phyloP scores from a whole-genome alignment of 2,113 vertebrate species.

The Barbus barbus region DNA sequence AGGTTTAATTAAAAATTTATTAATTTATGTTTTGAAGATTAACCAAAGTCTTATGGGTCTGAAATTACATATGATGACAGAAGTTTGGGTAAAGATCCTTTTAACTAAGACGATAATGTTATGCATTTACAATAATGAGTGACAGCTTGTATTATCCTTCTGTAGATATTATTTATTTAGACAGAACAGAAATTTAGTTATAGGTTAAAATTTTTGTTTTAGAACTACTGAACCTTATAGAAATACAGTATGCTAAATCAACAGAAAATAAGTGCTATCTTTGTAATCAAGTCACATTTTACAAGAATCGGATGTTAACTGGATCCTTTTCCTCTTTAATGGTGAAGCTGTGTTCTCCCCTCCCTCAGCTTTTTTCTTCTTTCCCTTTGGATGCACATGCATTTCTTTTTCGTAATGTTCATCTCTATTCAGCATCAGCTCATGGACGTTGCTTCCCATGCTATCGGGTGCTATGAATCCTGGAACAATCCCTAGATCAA shows the following conservation, averaged over 20 bases:
- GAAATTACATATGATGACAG: neutral
- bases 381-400: neutral
- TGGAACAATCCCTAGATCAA: neutral
- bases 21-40: no score
- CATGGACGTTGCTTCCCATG: neutral
- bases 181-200: neutral
- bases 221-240: neutral
- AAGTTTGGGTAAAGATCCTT: neutral
- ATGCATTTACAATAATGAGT: neutral
- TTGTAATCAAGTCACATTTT: neutral
- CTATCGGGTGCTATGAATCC: neutral
- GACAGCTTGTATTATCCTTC: neutral
- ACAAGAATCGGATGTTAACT: neutral
- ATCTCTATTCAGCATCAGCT: constrained; percentile 7
- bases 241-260: neutral
- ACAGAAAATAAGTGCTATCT: neutral
- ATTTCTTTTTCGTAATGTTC: neutral
- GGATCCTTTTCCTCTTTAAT: neutral
- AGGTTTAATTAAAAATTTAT: neutral
- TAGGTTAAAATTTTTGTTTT: no score
- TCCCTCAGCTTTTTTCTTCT: constrained; percentile 19
- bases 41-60: no score
- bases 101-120: no score
- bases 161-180: neutral
- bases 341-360: neutral